Base-by-base conservation (phyloP, 2,113 vertebrate genomes). In the Neolamprologus longior region DNA sequence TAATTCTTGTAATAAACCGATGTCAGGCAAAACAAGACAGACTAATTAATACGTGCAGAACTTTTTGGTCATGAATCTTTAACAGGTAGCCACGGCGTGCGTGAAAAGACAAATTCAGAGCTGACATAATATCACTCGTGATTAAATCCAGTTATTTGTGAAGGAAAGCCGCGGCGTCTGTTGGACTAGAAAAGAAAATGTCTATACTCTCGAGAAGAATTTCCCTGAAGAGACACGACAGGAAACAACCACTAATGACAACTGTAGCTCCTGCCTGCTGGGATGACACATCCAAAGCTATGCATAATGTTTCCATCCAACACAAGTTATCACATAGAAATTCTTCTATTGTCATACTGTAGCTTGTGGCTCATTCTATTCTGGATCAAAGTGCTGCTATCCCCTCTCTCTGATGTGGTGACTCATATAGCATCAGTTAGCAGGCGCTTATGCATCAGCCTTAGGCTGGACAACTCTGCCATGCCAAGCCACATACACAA, bases 161-260 rank as follows among this genome's bases (percentile, higher is more conserved):
- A 88, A 4, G 35, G 83, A 73, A 83, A 61, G 79, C 54, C 57
- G 10, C 7, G 52, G 17, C 6, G 33, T 86, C 33, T 88, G 66
- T 12, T 73, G 61, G 81, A 86, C 79, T n/a, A 76, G 24, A 83
- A 52, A 57, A 52, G 15, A 86, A 87, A 89, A 84, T 66, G 52
- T 88, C 80, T 42, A 12, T 5, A 24, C 68, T 83, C 84, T 86
- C 37, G 47, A 57, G 50, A 78, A 83, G 87, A 53, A 58, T 88
- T 89, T 93, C 50, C 89, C 88, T 90, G 52, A 52, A 86, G 73
- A 89, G 89, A 81, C 89, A 91, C 88, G 90, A 91, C 90, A 86
- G 92, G 91, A 91, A 84, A 89, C 83, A 76, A 53, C 68, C 89
- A 82, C 90, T 92, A 92, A 93, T 91, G 92, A 90, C 89, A 89